Conservation (phyloP, 1,140 invertebrate species). For the Drosophila kikkawai region DNA sequence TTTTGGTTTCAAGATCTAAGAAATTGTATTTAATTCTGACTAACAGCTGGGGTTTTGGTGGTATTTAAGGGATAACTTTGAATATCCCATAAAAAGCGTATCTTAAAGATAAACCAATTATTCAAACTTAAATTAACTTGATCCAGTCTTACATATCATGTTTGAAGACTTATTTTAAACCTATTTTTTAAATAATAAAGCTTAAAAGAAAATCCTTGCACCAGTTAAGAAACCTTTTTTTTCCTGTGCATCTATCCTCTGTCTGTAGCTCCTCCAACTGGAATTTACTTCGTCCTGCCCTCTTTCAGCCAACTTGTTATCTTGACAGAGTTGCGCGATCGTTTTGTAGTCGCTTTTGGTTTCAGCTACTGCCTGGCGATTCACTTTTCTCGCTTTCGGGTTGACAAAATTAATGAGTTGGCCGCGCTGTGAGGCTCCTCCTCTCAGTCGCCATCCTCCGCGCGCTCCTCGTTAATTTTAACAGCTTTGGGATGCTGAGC, state of each 20-base stretch:
- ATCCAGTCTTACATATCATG: neutral
- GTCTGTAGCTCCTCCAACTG: slow-evolving; percentile 5
- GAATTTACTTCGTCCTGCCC: slow-evolving; percentile 4
- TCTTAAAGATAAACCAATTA: neutral
- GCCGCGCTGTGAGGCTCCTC: slow-evolving; percentile 34
- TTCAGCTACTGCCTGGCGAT: slow-evolving; percentile 74
- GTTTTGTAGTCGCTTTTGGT: slow-evolving; percentile 75
- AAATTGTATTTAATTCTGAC: too few species aligned
- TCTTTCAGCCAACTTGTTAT: slow-evolving; percentile 47
- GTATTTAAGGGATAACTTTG: neutral
- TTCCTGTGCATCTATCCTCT: slow-evolving; percentile 1
- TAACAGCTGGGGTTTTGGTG: too few species aligned
- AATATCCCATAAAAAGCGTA: too few species aligned
- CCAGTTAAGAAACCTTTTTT: neutral
- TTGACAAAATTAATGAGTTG: slow-evolving; percentile 83
- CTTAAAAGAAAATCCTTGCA: neutral
- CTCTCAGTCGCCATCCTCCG: neutral
- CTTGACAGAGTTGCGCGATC: slow-evolving; percentile 63
- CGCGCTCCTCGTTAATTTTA: slow-evolving; percentile 72
- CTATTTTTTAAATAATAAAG: neutral
- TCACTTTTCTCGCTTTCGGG: slow-evolving; percentile 61
- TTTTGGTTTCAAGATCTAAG: rapidly evolving
- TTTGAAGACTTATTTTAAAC: neutral
- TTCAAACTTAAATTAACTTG: too few species aligned
- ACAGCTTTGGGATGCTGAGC: slow-evolving; percentile 67